These are phyloP conservation scores for Dasyprocta punctata DNA, from an alignment of 2,113 vertebrate species.

Conservation along the genomic window DNA sequence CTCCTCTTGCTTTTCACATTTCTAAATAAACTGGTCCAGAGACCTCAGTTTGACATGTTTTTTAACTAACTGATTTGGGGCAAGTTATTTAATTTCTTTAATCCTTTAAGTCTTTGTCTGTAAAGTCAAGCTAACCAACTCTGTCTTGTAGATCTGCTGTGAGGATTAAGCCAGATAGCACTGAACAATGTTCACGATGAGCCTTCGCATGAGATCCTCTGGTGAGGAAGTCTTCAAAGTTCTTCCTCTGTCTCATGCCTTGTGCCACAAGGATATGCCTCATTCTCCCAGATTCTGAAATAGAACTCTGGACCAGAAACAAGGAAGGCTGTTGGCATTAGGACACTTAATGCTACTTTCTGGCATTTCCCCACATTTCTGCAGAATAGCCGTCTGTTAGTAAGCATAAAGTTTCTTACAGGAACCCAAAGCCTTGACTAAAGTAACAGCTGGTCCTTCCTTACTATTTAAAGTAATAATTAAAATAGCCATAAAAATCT, in stretches of 20 bases:
- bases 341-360: neutral
- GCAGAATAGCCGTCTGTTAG: neutral
- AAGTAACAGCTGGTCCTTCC: neutral
- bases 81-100: constrained; percentile 21
- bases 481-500: neutral
- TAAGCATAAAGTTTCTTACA: constrained; percentile 23
- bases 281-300: neutral
- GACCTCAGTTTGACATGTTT: neutral
- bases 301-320: neutral
- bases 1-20: neutral
- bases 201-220: neutral
- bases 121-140: neutral
- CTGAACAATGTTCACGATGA: neutral
- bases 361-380: neutral
- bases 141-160: neutral
- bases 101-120: neutral
- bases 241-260: neutral
- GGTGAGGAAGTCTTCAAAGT: neutral
- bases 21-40: neutral
- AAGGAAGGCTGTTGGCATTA: neutral
- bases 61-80: neutral
- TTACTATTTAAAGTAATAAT: neutral
- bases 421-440: neutral
- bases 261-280: neutral
- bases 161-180: neutral